A percentile compares a stretch with the other conserved stretches of the same genome.
Evolutionary conservation across 2,888 invertebrate species (phyloP).

Genomic region (Phengaris alcon): DNA sequence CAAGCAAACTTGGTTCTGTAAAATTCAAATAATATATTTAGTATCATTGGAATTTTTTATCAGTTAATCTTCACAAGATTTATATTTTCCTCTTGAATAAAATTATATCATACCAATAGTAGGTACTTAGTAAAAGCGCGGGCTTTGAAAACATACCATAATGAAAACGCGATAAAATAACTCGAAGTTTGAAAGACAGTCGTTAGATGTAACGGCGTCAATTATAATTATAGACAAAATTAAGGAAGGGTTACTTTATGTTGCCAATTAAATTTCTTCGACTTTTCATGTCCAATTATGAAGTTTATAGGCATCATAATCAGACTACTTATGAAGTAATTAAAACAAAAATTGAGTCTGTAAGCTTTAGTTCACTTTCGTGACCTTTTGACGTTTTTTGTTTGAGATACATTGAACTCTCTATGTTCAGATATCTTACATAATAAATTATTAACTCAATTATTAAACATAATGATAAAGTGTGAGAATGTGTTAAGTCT

Average conservation of each 20-base stretch:
- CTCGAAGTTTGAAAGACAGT: neutral
- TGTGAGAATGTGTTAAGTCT: neutral
- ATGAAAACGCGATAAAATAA: neutral
- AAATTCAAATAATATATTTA: neutral
- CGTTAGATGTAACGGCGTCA: neutral
- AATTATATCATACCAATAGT: neutral
- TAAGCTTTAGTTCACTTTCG: too few relatives aligned
- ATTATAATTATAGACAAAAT: neutral
- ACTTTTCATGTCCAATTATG: slow-evolving; percentile 5
- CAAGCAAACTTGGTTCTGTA: neutral
- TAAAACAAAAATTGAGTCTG: too few relatives aligned
- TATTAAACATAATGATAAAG: too few relatives aligned
- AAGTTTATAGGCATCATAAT: neutral
- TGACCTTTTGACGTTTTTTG: too few relatives aligned
- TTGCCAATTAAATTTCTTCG: neutral
- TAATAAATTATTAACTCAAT: too few relatives aligned
- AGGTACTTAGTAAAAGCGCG: neutral
- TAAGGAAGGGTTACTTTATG: neutral
- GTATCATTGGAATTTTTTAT: too few relatives aligned
- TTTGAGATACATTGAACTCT: too few relatives aligned
- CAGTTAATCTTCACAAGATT: too few relatives aligned
- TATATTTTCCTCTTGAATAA: neutral
- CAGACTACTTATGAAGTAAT: neutral
- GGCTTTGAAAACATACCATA: neutral
- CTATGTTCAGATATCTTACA: too few relatives aligned